Evolutionary conservation across 2,797 vertebrate genomes (phyloP).

Genomic region (Gymnothorax reevesii): DNA sequence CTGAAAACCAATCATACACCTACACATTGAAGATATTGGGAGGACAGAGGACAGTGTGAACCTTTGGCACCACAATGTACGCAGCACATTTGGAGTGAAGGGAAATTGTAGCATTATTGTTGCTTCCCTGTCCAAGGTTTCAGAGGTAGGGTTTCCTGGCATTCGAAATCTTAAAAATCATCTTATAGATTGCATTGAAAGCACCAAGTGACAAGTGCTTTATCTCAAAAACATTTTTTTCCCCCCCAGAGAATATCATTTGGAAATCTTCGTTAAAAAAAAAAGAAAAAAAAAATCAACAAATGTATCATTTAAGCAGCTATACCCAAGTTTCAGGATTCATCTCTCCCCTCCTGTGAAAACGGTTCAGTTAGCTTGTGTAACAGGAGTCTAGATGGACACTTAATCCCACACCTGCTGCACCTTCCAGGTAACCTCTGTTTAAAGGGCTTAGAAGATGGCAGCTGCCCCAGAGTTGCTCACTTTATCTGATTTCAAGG

Average conservation of each 20-base stretch:
- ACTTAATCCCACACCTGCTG: slow-evolving; percentile 79
- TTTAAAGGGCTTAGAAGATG: slow-evolving; percentile 50
- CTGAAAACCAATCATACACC: no score
- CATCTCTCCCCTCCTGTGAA: slow-evolving; percentile 39
- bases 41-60: not conserved
- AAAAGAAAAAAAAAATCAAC: no score
- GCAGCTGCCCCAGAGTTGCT: slow-evolving; percentile 45
- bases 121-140: not conserved
- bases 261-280: not conserved
- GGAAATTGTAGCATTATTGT: not conserved
- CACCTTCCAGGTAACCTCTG: slow-evolving; percentile 60
- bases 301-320: not conserved
- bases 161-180: slow-evolving; percentile 34
- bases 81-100: not conserved
- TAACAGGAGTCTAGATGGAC: slow-evolving; percentile 71
- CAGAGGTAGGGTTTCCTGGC: slow-evolving; percentile 17
- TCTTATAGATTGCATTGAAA: not conserved
- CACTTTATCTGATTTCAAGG: slow-evolving; percentile 41
- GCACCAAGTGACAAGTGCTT: not conserved
- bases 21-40: not conserved
- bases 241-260: not conserved
- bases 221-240: not conserved
- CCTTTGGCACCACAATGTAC: not conserved
- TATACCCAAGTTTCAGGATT: slow-evolving; percentile 18
- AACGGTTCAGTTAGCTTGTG: slow-evolving; percentile 61